A percentile compares a stretch with the other conserved stretches of the same genome.
Conservation (phyloP, 2,113 vertebrate species). For the Nasalis larvatus region DNA sequence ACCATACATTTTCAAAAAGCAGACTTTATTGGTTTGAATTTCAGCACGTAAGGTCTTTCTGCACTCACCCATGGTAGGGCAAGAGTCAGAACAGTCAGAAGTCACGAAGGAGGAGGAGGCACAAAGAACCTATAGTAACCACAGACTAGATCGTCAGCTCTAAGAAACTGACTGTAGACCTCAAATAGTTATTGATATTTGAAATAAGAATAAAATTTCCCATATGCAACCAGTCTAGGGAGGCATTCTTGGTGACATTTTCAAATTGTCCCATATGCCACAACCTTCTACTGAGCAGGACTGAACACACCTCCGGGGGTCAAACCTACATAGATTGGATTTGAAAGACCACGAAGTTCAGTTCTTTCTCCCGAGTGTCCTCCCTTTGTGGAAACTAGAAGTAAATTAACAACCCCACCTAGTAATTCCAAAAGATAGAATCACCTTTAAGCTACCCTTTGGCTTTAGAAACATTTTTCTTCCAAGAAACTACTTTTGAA, state of each 20-base stretch:
- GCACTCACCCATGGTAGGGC: neutral
- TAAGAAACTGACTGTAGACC: neutral
- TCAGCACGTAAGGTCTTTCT: neutral
- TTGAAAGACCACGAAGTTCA: neutral
- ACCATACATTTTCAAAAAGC: neutral
- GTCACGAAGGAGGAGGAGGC: neutral
- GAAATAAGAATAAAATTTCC: neutral
- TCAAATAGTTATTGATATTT: neutral
- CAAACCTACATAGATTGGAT: neutral
- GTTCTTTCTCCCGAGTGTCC: neutral
- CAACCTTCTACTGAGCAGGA: neutral
- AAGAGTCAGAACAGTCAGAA: neutral
- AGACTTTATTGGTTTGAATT: neutral
- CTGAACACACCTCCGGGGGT: neutral
- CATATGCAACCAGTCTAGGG: neutral
- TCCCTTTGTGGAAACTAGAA: neutral
- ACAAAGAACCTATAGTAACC: neutral
- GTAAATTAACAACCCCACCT: neutral
- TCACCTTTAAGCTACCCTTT: neutral
- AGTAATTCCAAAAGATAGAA: neutral
- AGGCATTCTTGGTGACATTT: neutral
- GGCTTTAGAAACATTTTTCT: slow-evolving; percentile 10
- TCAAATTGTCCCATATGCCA: neutral
- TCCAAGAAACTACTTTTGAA: neutral
- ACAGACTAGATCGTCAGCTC: neutral